Conservation (phyloP, 2,113 vertebrate genomes). For the Cinclus cinclus region DNA sequence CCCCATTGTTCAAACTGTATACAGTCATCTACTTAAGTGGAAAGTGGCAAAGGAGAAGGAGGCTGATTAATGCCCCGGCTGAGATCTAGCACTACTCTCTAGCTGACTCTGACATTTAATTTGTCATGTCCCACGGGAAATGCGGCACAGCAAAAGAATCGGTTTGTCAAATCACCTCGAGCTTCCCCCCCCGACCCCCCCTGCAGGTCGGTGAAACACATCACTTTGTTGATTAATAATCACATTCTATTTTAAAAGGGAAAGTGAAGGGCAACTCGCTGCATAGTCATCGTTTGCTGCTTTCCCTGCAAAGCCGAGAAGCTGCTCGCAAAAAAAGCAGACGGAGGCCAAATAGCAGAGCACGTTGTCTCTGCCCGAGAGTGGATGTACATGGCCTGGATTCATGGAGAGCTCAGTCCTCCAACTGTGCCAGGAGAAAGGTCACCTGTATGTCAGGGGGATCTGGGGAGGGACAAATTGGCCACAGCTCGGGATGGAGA, state of each 20-base stretch:
- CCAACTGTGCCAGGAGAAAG: neutral
- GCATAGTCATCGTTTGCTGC: neutral
- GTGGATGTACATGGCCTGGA: neutral
- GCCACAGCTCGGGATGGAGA: fast-evolving
- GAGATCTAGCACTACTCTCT: slow-evolving; percentile 19
- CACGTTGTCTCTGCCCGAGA: neutral
- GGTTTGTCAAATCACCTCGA: slow-evolving; percentile 30
- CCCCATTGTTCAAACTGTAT: slow-evolving; percentile 53
- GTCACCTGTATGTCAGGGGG: neutral
- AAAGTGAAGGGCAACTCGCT: slow-evolving; percentile 11
- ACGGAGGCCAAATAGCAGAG: neutral
- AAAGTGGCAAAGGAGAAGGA: slow-evolving; percentile 52
- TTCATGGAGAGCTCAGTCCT: neutral
- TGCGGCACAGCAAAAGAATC: slow-evolving; percentile 16
- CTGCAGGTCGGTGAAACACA: neutral
- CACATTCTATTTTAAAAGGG: slow-evolving; percentile 37
- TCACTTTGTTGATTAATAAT: slow-evolving; percentile 51
- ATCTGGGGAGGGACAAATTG: fast-evolving
- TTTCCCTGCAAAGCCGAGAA: neutral
- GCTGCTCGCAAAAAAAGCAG: neutral
- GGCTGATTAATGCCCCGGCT: slow-evolving; percentile 39
- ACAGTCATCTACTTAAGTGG: slow-evolving; percentile 66
- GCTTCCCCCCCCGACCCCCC: neutral
- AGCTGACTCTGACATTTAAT: slow-evolving; percentile 36
- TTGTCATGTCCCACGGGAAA: slow-evolving; percentile 23